These are phyloP conservation scores for Halictus rubicundus DNA, from an alignment of 1,140 invertebrate species.

Conservation along the genomic window DNA sequence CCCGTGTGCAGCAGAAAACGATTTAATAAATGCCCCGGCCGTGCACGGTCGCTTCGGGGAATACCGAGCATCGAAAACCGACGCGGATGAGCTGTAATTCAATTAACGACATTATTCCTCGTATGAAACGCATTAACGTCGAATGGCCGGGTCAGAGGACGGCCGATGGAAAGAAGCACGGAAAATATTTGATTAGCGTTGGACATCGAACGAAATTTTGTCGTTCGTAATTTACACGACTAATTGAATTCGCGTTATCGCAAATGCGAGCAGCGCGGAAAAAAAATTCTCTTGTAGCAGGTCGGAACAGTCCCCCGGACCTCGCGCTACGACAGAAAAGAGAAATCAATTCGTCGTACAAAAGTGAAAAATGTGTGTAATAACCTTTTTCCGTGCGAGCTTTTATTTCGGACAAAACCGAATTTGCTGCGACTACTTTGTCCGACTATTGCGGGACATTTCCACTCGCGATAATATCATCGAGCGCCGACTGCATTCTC, in stretches of 20 bases:
- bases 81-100: constrained; percentile 9
- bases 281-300: neutral
- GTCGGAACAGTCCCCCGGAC: no score
- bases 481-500: no score
- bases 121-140: constrained; percentile 12
- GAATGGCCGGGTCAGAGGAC: neutral
- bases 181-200: neutral
- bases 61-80: constrained; percentile 17
- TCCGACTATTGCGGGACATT: no score
- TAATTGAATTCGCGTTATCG: neutral
- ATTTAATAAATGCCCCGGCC: neutral
- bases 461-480: no score
- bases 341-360: no score
- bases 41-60: neutral
- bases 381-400: no score
- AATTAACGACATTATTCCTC: constrained; percentile 39
- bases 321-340: no score
- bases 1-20: neutral
- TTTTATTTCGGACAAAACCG: no score
- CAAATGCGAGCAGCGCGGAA: neutral
- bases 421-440: no score
- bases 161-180: neutral
- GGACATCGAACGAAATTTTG: neutral
- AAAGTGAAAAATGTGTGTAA: no score
- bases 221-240: neutral